phyloP scores from a whole-genome alignment of 2,797 vertebrate genomes.

The Sebastes cheni region DNA sequence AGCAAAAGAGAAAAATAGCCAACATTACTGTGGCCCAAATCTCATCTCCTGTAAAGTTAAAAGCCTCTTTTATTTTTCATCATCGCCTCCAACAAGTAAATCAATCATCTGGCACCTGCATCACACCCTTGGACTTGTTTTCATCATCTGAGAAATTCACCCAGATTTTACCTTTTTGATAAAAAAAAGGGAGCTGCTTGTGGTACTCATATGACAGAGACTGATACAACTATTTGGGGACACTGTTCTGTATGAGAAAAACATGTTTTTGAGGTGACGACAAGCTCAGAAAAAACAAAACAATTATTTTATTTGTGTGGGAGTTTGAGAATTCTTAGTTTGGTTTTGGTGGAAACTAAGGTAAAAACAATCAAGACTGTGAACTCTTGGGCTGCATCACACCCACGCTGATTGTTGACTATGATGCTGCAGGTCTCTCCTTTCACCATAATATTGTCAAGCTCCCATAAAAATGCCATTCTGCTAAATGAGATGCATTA shows the following conservation, averaged over 20 bases:
- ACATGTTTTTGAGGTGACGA: background rate
- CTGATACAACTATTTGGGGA: background rate
- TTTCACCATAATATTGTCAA: conserved; percentile 45
- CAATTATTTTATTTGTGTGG: background rate
- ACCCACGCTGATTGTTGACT: conserved; percentile 12
- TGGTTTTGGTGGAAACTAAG: background rate
- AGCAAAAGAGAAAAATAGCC: background rate
- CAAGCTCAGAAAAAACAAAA: background rate
- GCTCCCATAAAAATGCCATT: conserved; percentile 59
- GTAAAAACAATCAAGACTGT: background rate
- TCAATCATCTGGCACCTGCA: background rate
- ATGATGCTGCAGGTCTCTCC: conserved; percentile 18
- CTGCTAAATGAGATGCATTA: conserved; percentile 61
- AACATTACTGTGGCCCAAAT: background rate
- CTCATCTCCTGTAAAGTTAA: conserved; percentile 20
- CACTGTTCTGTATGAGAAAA: background rate
- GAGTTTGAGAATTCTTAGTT: background rate
- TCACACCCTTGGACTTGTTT: conserved; percentile 2
- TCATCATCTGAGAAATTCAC: background rate
- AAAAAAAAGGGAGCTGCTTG: background rate
- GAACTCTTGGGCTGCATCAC: background rate
- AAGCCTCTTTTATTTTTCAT: conserved; percentile 27
- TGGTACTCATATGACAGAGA: background rate
- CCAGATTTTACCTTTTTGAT: background rate
- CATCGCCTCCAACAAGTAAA: background rate